phyloP scores from a whole-genome alignment of 2,113 vertebrate species.

The Corythornis madagascariensis region DNA sequence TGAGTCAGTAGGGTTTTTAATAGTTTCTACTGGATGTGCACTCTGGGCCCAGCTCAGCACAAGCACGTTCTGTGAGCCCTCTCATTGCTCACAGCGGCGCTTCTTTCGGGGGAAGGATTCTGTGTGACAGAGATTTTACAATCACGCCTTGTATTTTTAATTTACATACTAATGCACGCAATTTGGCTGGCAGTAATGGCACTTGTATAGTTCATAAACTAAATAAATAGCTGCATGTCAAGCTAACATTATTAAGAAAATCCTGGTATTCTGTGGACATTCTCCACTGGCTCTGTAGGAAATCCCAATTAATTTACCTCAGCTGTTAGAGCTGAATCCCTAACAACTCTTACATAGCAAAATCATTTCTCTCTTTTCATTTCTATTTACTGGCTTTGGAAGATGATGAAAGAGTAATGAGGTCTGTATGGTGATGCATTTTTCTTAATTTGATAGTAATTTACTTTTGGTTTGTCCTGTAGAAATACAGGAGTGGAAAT shows the following conservation, averaged over 20 bases:
- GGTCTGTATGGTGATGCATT: not conserved
- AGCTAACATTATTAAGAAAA: not conserved
- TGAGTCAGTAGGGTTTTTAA: not conserved
- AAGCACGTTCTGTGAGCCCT: not conserved
- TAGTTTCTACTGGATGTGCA: not conserved
- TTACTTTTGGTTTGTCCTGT: not conserved
- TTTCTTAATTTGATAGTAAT: not conserved
- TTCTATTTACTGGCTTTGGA: slow-evolving; percentile 41
- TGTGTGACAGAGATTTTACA: not conserved
- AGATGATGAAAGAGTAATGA: slow-evolving; percentile 41
- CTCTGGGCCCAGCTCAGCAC: rapidly evolving
- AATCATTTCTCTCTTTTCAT: slow-evolving; percentile 6
- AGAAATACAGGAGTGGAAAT: not conserved
- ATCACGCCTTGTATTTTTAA: not conserved
- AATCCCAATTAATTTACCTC: slow-evolving; percentile 46
- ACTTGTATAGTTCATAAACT: slow-evolving; percentile 9
- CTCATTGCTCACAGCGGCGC: not conserved
- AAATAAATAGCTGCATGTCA: slow-evolving; percentile 44
- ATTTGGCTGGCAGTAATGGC: slow-evolving; percentile 5
- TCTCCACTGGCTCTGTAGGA: not conserved
- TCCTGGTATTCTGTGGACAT: not conserved
- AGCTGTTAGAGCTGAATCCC: not conserved
- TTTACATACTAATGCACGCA: slow-evolving; percentile 25
- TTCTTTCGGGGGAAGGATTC: not conserved
- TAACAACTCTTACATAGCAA: not conserved